Evolutionary conservation across 2,797 vertebrate species (phyloP).

Genomic region (Galagoides demidoff): DNA sequence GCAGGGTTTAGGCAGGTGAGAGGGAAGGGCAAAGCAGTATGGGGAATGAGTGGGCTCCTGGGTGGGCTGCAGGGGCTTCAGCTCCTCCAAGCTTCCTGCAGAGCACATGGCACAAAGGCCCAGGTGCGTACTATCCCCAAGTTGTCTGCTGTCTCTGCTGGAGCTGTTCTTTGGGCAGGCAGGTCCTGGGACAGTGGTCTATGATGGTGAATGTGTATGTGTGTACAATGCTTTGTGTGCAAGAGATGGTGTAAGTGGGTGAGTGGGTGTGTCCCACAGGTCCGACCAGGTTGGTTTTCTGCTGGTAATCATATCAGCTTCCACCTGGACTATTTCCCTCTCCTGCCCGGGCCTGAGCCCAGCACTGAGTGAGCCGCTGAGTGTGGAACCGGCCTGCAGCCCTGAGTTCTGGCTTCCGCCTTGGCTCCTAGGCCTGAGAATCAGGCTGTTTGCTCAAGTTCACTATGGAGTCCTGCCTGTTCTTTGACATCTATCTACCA

Average conservation of each 20-base stretch:
- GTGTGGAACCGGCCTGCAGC: neutral
- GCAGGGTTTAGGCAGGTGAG: neutral
- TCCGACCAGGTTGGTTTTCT: neutral
- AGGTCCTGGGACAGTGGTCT: neutral
- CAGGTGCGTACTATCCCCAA: neutral
- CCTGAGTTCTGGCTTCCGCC: neutral
- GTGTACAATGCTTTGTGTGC: neutral
- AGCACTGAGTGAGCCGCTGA: rapidly evolving
- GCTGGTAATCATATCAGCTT: neutral
- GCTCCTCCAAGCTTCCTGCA: neutral
- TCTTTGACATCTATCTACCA: neutral
- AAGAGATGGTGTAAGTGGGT: neutral
- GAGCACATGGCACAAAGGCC: rapidly evolving
- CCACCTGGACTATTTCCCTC: neutral
- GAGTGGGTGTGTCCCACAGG: neutral
- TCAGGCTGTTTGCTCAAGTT: neutral
- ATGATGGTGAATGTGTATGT: neutral
- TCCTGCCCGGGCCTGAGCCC: neutral
- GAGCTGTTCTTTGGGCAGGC: neutral
- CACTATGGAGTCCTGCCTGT: neutral
- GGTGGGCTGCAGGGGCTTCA: neutral
- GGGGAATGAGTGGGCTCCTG: neutral
- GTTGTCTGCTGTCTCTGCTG: neutral
- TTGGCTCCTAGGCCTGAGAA: neutral
- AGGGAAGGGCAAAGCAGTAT: neutral